Evolutionary conservation across 2,888 invertebrate genomes (phyloP).

Genomic region (Tachina fera): DNA sequence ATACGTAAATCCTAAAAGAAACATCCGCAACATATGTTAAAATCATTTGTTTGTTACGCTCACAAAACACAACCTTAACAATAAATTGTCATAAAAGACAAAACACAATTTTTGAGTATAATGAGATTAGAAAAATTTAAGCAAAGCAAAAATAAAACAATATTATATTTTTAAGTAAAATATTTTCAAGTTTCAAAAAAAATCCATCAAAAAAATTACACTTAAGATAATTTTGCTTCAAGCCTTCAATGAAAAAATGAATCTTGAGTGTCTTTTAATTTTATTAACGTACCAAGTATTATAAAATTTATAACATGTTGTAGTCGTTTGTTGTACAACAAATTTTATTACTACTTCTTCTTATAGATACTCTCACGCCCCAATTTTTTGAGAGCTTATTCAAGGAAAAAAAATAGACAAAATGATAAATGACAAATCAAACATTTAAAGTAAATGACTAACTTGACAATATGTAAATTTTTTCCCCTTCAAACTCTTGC

Average conservation of each 20-base stretch:
- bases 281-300: not conserved
- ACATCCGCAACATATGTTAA: slow-evolving; percentile 41
- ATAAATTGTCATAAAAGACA: too few relatives aligned
- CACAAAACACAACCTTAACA: not conserved
- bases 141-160: too few relatives aligned
- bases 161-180: too few relatives aligned
- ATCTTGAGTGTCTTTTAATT: not conserved
- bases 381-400: not conserved
- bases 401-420: slow-evolving; percentile 16
- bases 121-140: too few relatives aligned
- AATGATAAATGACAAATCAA: slow-evolving; percentile 72
- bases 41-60: slow-evolving; percentile 17
- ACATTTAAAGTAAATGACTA: slow-evolving; percentile 70
- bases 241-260: not conserved
- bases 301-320: not conserved
- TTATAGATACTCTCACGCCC: not conserved
- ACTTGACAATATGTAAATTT: slow-evolving; percentile 70
- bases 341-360: slow-evolving; percentile 6
- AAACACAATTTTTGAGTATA: too few relatives aligned
- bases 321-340: not conserved
- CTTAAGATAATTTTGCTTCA: too few relatives aligned
- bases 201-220: too few relatives aligned
- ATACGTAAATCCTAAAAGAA: slow-evolving; percentile 23
- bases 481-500: slow-evolving; percentile 31
- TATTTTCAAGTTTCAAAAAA: too few relatives aligned